Conservation (phyloP, 2,113 vertebrate species). For the Myanophis thanlyinensis region DNA sequence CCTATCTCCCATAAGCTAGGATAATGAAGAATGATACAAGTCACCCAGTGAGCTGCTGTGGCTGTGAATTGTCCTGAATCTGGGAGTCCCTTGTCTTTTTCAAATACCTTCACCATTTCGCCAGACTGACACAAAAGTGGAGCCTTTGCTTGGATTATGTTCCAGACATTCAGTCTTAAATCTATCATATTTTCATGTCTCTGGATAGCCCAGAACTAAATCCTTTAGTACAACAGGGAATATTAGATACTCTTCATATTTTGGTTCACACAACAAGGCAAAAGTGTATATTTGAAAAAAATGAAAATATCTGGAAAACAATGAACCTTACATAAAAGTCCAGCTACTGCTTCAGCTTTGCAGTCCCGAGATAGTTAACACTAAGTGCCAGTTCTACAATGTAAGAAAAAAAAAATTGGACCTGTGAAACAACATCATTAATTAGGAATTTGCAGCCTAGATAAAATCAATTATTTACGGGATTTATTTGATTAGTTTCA, state of each 20-base stretch:
- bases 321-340: neutral
- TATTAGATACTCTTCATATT: neutral
- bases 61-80: neutral
- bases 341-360: neutral
- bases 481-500: neutral
- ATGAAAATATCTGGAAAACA: neutral
- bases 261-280: neutral
- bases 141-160: neutral
- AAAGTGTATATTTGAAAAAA: neutral
- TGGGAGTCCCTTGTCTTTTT: neutral
- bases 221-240: neutral
- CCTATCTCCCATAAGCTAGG: neutral
- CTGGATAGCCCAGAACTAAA: slow-evolving; percentile 14
- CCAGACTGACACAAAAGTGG: neutral
- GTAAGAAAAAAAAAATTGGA: neutral
- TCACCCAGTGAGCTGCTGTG: neutral
- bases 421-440: neutral
- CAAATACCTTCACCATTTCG: neutral
- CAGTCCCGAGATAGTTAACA: neutral
- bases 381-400: neutral
- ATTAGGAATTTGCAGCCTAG: neutral
- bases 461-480: neutral
- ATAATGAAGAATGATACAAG: neutral
- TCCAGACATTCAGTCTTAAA: neutral
- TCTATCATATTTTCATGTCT: slow-evolving; percentile 45